These are phyloP conservation scores for Ephialtes manifestator DNA, from an alignment of 2,888 invertebrate genomes.

Conservation along the genomic window DNA sequence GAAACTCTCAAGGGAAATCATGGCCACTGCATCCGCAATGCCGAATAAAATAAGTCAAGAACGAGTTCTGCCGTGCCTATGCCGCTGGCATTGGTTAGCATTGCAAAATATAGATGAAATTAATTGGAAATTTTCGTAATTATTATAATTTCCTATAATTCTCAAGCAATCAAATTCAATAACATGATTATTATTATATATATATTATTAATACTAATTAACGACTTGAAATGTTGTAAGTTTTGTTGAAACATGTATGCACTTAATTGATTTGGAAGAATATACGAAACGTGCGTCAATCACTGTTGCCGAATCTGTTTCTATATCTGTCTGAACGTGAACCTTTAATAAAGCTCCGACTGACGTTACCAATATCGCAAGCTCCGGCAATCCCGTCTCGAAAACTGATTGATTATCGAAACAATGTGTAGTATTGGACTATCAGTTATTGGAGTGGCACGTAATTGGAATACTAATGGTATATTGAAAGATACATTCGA, in stretches of 20 bases:
- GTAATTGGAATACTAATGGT: conserved; percentile 5
- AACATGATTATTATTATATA: too few relatives aligned
- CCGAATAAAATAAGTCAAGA: conserved; percentile 21
- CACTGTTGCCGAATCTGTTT: not conserved
- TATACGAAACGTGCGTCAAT: not conserved
- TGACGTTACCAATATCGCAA: not conserved
- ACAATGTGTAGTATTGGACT: not conserved
- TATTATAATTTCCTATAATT: too few relatives aligned
- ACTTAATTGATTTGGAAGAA: not conserved
- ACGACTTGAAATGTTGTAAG: not conserved
- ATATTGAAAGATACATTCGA: conserved; percentile 3
- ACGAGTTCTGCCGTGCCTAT: not conserved
- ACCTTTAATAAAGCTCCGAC: not conserved
- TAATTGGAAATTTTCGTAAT: not conserved
- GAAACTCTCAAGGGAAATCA: conserved; percentile 42
- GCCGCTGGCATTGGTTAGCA: not conserved
- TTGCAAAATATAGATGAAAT: not conserved
- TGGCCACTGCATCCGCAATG: not conserved
- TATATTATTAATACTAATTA: not conserved
- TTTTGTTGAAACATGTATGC: not conserved
- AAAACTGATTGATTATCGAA: conserved; percentile 13
- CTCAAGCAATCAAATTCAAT: too few relatives aligned
- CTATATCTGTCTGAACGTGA: not conserved
- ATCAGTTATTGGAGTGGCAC: not conserved
- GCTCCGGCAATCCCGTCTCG: not conserved